Evolutionary conservation across 2,797 vertebrate genomes (phyloP).

Genomic region (Chromis chromis): DNA sequence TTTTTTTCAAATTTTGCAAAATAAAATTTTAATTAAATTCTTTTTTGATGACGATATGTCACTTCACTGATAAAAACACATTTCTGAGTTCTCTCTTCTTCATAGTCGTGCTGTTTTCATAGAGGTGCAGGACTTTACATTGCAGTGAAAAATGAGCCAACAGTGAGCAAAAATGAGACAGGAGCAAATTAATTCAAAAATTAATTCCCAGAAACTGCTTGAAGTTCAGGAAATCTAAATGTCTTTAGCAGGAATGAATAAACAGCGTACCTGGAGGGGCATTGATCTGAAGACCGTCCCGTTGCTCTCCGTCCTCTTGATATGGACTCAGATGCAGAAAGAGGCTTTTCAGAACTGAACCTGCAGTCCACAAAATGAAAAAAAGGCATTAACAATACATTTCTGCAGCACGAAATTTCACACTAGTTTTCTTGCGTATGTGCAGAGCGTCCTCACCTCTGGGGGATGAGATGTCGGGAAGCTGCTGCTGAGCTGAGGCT

Average conservation of each 20-base stretch:
- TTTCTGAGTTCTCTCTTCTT: too few species aligned
- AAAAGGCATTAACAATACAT: neutral
- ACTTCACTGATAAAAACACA: too few species aligned
- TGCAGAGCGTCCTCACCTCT: constrained; percentile 33
- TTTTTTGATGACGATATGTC: too few species aligned
- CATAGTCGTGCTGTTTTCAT: too few species aligned
- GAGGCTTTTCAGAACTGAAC: constrained; percentile 71
- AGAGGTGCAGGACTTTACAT: too few species aligned
- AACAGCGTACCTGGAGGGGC: constrained; percentile 28
- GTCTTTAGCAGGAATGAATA: neutral
- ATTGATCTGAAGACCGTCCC: neutral
- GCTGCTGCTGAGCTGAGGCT: neutral
- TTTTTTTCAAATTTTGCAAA: too few species aligned
- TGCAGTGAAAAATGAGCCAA: too few species aligned
- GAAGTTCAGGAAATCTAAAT: too few species aligned
- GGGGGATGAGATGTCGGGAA: neutral
- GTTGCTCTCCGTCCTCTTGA: constrained; percentile 31
- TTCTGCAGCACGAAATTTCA: neutral
- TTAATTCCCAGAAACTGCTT: too few species aligned
- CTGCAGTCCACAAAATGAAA: neutral
- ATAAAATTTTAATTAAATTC: too few species aligned
- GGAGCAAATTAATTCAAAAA: too few species aligned
- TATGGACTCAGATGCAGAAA: constrained; percentile 69
- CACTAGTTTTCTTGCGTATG: neutral
- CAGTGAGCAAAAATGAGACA: too few species aligned